Evolutionary conservation across 2,797 vertebrate genomes (phyloP), one percentile per base, ranked within the genome.

Genomic region (Lepus oiostolus): DNA sequence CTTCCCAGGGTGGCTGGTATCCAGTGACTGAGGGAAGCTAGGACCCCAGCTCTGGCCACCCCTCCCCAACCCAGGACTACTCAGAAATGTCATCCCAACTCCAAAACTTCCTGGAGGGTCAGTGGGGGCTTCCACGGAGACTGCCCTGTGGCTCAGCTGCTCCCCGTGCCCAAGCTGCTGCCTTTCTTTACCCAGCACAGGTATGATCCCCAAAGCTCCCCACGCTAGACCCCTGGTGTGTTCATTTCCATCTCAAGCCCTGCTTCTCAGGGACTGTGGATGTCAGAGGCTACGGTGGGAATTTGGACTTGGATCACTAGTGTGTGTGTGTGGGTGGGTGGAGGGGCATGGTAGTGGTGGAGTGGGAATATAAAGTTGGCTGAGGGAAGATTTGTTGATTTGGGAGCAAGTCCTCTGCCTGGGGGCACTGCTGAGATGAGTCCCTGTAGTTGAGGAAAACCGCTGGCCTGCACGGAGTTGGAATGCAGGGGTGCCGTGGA

Each of bases 131-230:
- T 68, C 7, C 65, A 70, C n/a, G 5, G 47, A 35, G 47, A 35
- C 42, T 21, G 17, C 21, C 38, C 38, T 52, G 13, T 26, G 82
- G 22, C 4, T 70, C 65, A 71, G 32, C 38, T 63, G 13, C 38
- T 42, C 21, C 7, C 4, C 52, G 24, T 14, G 26, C 52, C 67
- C 68, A 85, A 38, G 75, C 28, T 88, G 72, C 50, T 42, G 67
- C 22, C 1, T 0, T 30, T 22, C 32, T 19, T 63, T 28, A 10
- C 2, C 54, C 32, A 68, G 24, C 38, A 47, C 0, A 2, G n/a
- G n/a, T 68, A 65, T 52, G 67, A 54, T 80, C 52, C n/a, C 11
- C 32, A 75, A 67, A 35, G 24, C 17, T 24, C 50, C 54, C 30
- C 3, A 0, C 50, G 70, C 21, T 42, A 62, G 81, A 63, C 42